Evolutionary conservation across 1,140 invertebrate genomes (phyloP).

Genomic region (Trichomalopsis sarcophagae): DNA sequence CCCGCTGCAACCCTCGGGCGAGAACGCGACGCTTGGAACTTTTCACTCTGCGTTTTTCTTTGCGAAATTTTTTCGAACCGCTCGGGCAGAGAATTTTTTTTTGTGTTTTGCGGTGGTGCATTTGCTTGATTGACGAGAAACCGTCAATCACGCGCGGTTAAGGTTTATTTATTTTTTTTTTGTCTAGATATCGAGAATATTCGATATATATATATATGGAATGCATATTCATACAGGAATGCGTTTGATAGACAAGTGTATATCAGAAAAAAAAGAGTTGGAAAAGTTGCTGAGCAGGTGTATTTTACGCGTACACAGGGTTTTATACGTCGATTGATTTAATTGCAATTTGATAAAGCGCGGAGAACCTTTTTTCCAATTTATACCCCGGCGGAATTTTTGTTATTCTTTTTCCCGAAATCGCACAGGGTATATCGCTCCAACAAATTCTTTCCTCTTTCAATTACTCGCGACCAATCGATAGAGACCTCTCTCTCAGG

Average conservation of each 20-base stretch:
- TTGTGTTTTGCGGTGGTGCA: not conserved
- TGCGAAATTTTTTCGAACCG: not conserved
- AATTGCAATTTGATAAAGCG: constrained; percentile 14
- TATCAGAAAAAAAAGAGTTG: not conserved
- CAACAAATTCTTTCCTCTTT: not conserved
- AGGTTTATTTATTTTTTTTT: not conserved
- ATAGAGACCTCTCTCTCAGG: too few relatives aligned
- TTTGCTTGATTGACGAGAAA: not conserved
- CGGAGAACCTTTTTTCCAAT: not conserved
- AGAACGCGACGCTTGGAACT: not conserved
- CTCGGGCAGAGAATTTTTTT: not conserved
- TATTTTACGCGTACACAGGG: not conserved
- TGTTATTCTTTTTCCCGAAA: not conserved
- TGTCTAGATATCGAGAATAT: not conserved
- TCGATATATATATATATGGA: too few relatives aligned
- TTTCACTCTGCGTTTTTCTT: not conserved
- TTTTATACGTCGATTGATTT: constrained; percentile 18
- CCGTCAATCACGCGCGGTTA: not conserved
- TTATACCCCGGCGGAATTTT: not conserved
- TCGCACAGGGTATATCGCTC: not conserved
- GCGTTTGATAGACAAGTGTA: not conserved
- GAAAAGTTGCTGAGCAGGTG: not conserved
- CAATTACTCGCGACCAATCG: not conserved
- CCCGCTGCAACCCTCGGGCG: too few relatives aligned
- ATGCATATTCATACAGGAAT: not conserved